Conservation (phyloP, 1,140 invertebrate species). For the Whitmania pigra region DNA sequence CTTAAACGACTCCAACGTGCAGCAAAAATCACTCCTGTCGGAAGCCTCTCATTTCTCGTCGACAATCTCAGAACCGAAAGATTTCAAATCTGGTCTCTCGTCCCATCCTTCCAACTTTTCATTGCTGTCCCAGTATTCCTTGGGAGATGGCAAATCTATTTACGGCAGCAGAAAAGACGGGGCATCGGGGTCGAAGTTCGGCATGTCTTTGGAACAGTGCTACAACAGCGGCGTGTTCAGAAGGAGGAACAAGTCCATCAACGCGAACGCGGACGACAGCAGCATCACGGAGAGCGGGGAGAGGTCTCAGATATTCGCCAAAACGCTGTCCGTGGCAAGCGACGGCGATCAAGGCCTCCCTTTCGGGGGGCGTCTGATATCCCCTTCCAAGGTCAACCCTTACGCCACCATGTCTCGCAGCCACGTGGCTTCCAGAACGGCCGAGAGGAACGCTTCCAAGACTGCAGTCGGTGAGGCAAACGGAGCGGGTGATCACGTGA, state of each 20-base stretch:
- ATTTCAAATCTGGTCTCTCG: not conserved
- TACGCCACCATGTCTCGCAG: slow-evolving; percentile 3
- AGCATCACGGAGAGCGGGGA: not conserved
- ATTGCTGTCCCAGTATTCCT: not conserved
- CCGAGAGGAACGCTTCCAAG: not conserved
- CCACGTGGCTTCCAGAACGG: not conserved
- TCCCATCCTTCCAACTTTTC: slow-evolving; percentile 4
- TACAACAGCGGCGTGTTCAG: slow-evolving; percentile 1
- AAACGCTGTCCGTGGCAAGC: not conserved
- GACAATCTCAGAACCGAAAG: not conserved
- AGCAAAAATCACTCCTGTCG: not conserved
- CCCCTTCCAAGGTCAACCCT: slow-evolving; percentile 7
- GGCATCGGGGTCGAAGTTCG: not conserved
- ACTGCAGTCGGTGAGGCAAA: not conserved
- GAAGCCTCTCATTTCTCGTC: not conserved
- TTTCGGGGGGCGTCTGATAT: not conserved
- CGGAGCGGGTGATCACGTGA: not conserved
- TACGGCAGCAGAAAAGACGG: not conserved
- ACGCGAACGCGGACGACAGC: not conserved
- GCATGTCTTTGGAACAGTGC: slow-evolving; percentile 11
- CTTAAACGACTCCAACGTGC: not conserved
- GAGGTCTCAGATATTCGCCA: not conserved
- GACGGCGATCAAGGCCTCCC: slow-evolving; percentile 1
- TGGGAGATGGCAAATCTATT: not conserved
- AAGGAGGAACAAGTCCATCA: not conserved